Evolutionary conservation across 2,113 vertebrate species (phyloP), one percentile per base, ranked within the genome.

Genomic region (Saguinus imperator): DNA sequence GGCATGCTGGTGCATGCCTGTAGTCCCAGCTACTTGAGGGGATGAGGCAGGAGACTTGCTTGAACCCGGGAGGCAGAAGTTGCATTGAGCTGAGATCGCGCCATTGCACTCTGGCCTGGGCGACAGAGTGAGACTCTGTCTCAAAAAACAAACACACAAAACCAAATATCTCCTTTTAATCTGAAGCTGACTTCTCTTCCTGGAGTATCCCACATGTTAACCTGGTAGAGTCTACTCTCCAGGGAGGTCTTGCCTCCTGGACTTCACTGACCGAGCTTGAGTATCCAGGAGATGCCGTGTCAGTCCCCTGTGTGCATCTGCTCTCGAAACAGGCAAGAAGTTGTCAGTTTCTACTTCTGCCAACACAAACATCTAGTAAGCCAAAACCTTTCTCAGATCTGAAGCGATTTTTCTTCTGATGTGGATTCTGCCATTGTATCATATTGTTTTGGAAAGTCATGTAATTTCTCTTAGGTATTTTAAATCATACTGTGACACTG

Each of bases 301-400:
- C 45, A 72, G 17, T 50, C 43, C 45, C 48, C 29, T 70, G 1
- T 29, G 37, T 35, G 12, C 29, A 18, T 66, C 89, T 80, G 29
- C 18, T 87, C 18, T 87, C 23, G 21, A 50, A 35, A 23, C 35
- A 73, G 35, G 25, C 11, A 93, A 72, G 45, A 73, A 77, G 25
- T 45, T 8, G 76, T 90, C 48, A 81, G 18, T 86, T 89, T 96
- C 48, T 83, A 18, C 37, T 92, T 95, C 92, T 89, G 84, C 45
- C 92, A 93, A 87, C 50, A 84, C 58, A 55, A 95, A 37, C 40
- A 88, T 64, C 4, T 92, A 43, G 58, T 94, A 83, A 89, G 75
- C 6, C 37, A 64, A 89, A 89, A 64, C 2, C 17, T 86, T 87
- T 87, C 89, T 92, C 32, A 91, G 48, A 70, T 64, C 14, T 37